A percentile compares a stretch with the other conserved stretches of the same genome.
phyloP scores from a whole-genome alignment of 92 coral and sea anemone species.

The Parazoanthus darwini region DNA sequence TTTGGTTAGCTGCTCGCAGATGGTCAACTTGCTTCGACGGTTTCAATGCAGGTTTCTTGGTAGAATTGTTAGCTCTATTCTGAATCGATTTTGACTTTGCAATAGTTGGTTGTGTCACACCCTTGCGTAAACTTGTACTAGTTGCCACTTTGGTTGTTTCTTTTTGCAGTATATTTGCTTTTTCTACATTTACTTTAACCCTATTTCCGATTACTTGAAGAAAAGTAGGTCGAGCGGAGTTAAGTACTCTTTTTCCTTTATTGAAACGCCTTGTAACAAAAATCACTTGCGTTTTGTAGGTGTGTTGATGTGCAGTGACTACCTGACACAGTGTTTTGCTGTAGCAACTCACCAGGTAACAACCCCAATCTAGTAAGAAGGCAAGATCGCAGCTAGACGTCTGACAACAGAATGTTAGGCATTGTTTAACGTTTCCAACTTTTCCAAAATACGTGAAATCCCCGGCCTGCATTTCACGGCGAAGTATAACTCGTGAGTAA shows the following conservation, averaged over 20 bases:
- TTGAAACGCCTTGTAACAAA: constrained; percentile 65
- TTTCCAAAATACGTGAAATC: constrained; percentile 72
- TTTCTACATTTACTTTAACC: neutral
- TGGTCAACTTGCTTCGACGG: neutral
- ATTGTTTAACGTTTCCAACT: constrained; percentile 50
- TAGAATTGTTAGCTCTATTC: neutral
- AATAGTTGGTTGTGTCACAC: neutral
- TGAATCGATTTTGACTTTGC: neutral
- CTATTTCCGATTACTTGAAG: neutral
- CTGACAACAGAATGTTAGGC: constrained; percentile 73
- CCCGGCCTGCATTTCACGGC: constrained; percentile 73
- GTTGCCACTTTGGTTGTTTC: neutral
- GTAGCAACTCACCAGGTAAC: constrained; percentile 75
- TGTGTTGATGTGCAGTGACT: constrained; percentile 51
- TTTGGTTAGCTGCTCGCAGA: neutral
- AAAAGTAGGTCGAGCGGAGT: constrained; percentile 5
- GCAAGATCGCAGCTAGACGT: constrained; percentile 76
- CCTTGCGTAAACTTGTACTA: neutral
- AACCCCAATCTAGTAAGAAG: constrained; percentile 74
- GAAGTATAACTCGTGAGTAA: constrained; percentile 47
- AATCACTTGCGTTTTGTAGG: constrained; percentile 62
- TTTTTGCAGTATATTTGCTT: neutral
- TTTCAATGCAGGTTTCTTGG: neutral
- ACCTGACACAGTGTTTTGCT: constrained; percentile 60
- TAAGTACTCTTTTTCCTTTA: constrained; percentile 11